A percentile compares a stretch with the other conserved stretches of the same genome.
Conservation (phyloP, 2,888 invertebrate species). For the Pteria penguin region DNA sequence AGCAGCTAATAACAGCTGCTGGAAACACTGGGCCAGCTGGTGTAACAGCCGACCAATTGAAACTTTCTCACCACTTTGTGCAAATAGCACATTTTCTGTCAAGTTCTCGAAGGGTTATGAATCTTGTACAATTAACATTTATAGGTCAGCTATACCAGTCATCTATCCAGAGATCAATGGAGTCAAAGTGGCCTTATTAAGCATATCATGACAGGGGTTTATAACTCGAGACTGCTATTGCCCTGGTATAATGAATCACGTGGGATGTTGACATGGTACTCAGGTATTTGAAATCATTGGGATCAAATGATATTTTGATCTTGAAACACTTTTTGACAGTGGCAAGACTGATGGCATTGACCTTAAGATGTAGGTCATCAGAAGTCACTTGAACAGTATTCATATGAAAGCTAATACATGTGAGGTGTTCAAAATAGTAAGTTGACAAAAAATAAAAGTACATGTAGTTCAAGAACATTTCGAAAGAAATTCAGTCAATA, state of each 20-base stretch:
- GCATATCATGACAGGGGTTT: slow-evolving; percentile 9
- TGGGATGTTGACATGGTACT: slow-evolving; percentile 11
- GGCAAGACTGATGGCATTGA: not conserved
- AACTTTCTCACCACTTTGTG: slow-evolving; percentile 8
- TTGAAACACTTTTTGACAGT: slow-evolving; percentile 3
- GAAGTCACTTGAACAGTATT: not conserved
- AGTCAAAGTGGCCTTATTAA: not conserved
- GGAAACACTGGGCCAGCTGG: slow-evolving; percentile 12
- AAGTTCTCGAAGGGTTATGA: not conserved
- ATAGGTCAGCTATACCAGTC: slow-evolving; percentile 21
- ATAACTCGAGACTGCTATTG: not conserved
- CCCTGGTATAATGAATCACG: slow-evolving; percentile 14
- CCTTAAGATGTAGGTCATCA: slow-evolving; percentile 7
- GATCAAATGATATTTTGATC: not conserved
- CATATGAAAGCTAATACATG: not conserved
- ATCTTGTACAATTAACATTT: not conserved
- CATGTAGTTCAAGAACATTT: not conserved
- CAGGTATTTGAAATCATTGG: not conserved
- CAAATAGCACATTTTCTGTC: slow-evolving; percentile 14
- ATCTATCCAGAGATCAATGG: not conserved
- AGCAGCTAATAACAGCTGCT: slow-evolving; percentile 20
- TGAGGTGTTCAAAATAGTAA: not conserved
- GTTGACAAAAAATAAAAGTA: not conserved
- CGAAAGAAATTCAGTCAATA: not conserved
- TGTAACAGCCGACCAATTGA: slow-evolving; percentile 7